Conservation (phyloP, 2,113 vertebrate species). For the Amphiprion ocellaris region DNA sequence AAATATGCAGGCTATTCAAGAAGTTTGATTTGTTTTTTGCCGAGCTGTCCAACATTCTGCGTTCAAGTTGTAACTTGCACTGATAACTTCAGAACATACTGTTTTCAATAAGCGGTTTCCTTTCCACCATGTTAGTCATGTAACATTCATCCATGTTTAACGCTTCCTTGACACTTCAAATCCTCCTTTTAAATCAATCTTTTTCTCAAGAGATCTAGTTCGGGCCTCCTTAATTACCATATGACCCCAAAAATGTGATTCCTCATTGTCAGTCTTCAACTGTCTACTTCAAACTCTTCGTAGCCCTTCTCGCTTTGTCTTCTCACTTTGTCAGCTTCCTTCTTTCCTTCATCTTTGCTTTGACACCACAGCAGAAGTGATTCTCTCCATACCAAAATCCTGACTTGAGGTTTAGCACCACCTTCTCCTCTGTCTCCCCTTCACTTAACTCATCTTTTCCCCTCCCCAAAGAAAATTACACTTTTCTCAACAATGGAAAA, state of each 20-base stretch:
- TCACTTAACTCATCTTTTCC: neutral
- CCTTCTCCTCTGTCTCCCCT: conserved; percentile 25
- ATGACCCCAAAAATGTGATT: conserved; percentile 24
- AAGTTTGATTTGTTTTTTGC: too few species aligned
- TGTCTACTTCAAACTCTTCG: neutral
- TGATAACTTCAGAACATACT: neutral
- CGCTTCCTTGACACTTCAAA: neutral
- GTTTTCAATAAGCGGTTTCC: conserved; percentile 4
- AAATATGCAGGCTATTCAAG: too few species aligned
- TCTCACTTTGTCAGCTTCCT: neutral
- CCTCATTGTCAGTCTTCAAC: neutral
- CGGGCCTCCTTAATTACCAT: conserved; percentile 1
- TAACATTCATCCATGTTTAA: conserved; percentile 7
- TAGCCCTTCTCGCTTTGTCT: neutral
- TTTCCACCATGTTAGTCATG: neutral
- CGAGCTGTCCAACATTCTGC: too few species aligned
- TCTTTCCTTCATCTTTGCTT: conserved; percentile 22
- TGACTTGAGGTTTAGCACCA: conserved; percentile 15
- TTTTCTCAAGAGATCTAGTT: neutral
- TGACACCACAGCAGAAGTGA: conserved; percentile 8
- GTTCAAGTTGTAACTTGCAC: neutral
- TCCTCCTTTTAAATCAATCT: neutral
- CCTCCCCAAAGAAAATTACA: conserved; percentile 23
- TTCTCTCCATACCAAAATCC: neutral
- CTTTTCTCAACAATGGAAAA: conserved; percentile 42